phyloP scores from a whole-genome alignment of 2,113 vertebrate genomes.

The Nothobranchius kuhntae region DNA sequence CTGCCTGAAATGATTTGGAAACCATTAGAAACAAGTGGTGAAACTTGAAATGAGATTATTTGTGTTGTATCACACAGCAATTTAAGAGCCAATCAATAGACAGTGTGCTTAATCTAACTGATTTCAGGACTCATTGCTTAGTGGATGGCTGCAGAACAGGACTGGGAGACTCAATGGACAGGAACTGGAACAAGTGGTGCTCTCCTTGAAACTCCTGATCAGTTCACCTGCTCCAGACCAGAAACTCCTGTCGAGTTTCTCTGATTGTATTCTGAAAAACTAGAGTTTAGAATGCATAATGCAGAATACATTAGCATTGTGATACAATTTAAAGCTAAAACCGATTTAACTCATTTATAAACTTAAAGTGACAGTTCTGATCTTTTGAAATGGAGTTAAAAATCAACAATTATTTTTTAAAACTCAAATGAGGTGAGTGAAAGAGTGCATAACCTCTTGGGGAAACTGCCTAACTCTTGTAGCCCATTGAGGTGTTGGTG shows the following conservation, averaged over 20 bases:
- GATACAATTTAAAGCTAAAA: no score
- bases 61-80: constrained; percentile 59
- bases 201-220: background rate
- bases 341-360: no score
- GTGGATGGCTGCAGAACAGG: constrained; percentile 1
- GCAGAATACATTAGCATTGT: no score
- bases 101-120: constrained; percentile 66
- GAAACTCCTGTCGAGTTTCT: background rate
- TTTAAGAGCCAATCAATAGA: constrained; percentile 69
- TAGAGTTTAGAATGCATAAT: background rate
- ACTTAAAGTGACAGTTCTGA: no score
- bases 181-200: background rate
- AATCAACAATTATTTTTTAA: no score
- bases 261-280: background rate
- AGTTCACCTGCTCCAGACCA: no score
- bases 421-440: no score
- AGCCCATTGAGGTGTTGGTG: no score
- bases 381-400: no score
- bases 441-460: no score
- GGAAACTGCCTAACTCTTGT: no score
- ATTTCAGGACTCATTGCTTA: constrained; percentile 58
- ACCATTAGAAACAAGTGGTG: constrained; percentile 71
- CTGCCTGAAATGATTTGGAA: constrained; percentile 68
- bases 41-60: constrained; percentile 74
- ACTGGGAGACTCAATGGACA: background rate